phyloP scores from a whole-genome alignment of 2,113 vertebrate species.

The Australoheros scitulus region DNA sequence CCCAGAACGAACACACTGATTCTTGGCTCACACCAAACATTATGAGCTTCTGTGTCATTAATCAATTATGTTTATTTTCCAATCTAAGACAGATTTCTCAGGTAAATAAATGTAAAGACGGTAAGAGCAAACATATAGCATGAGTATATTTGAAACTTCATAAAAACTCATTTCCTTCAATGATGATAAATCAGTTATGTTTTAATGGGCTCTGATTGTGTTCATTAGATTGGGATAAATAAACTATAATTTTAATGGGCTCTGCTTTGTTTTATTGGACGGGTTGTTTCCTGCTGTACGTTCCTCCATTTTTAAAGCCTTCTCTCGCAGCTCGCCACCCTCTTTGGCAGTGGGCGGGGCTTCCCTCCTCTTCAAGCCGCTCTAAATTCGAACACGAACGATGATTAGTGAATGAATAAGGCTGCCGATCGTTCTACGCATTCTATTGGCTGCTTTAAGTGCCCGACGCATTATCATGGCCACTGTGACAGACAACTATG shows the following conservation, averaged over 20 bases:
- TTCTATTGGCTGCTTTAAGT: constrained; percentile 35
- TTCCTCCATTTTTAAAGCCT: background rate
- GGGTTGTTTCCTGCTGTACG: background rate
- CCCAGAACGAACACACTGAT: no score
- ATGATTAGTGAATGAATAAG: constrained; percentile 44
- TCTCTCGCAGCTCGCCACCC: background rate
- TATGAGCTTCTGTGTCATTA: no score
- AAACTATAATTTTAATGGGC: background rate
- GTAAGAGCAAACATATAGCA: no score
- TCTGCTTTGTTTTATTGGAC: background rate
- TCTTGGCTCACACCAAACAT: no score
- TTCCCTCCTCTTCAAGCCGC: background rate
- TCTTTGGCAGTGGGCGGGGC: background rate
- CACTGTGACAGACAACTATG: constrained; percentile 53
- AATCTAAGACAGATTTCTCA: no score
- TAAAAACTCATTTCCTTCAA: no score
- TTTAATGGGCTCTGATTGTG: no score
- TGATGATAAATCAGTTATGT: no score
- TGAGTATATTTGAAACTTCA: no score
- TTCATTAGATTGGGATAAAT: background rate
- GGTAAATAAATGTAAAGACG: no score
- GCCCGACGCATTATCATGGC: constrained; percentile 23
- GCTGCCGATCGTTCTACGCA: background rate
- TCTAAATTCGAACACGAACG: background rate
- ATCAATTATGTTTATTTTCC: no score